Evolutionary conservation across 2,113 vertebrate genomes (phyloP), one percentile per base, ranked within the genome.

Genomic region (Oncorhynchus gorbuscha): DNA sequence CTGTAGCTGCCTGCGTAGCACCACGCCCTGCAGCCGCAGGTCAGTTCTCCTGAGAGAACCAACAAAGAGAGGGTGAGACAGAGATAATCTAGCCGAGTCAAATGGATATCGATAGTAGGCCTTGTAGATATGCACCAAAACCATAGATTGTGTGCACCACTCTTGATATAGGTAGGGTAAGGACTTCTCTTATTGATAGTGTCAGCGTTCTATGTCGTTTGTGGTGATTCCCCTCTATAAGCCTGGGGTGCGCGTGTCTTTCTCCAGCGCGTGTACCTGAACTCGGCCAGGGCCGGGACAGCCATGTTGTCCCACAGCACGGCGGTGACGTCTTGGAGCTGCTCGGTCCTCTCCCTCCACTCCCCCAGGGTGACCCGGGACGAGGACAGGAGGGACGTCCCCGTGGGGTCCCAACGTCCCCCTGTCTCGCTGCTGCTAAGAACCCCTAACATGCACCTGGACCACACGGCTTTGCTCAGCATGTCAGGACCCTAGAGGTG

Each of bases 271-370:
- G 13, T 26, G 9, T 93, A 99, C 98, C 96, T 96, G 91, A 98
- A 97, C 12, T 95, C 93, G 49, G 95, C 93, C 72, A 93, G n/a
- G 1, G 93, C 91, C 69, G 91, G 81, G 16, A 97, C 39, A 73
- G 93, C 81, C 93, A 98, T 90, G 77, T 98, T 99, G 79, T 95
- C 95, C 97, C 97, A 99, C 72, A 99, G 87, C 4, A 90, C 89
- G 0, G 92, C 85, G 59, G 84, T 95, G 64, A 97, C 85, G 66
- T 97, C 95, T 79, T 90, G 93, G 49, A 99, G 94, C 89, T 99
- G 98, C 73, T 93, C 92, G 64, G 94, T 90, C 85, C 95, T 94
- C 85, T 97, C 95, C 82, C 88, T 89, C 94, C 95, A 97, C 81
- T 96, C 96, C 66, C 97, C 96, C 66, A 99, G 90, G 24, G 93